Conservation (phyloP, 1,140 invertebrate species). For the Galendromus occidentalis region DNA sequence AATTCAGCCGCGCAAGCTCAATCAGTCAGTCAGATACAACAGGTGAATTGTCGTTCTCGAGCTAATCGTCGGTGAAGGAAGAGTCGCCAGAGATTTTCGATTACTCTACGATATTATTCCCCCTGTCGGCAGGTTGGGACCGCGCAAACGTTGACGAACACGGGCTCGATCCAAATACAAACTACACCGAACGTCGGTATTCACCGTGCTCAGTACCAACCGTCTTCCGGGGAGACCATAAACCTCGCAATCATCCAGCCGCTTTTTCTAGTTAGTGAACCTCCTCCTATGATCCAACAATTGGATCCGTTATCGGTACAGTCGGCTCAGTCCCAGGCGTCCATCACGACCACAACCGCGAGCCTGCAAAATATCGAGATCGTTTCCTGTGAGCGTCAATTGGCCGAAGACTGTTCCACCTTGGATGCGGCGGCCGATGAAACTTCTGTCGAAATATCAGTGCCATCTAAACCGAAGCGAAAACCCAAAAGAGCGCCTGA, state of each 20-base stretch:
- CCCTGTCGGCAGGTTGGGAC: too few relatives aligned
- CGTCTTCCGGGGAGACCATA: neutral
- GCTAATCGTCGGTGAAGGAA: too few relatives aligned
- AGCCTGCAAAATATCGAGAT: too few relatives aligned
- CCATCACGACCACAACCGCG: neutral
- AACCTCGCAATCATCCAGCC: conserved; percentile 1
- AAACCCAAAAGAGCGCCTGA: neutral
- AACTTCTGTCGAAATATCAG: neutral
- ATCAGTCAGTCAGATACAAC: neutral
- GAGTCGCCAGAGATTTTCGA: too few relatives aligned
- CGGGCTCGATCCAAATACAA: neutral
- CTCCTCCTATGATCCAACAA: neutral
- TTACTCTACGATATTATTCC: too few relatives aligned
- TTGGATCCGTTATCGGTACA: neutral
- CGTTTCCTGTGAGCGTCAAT: too few relatives aligned
- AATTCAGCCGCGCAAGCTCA: neutral
- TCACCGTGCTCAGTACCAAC: neutral
- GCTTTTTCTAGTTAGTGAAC: neutral
- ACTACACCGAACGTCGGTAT: neutral
- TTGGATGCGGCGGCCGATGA: neutral
- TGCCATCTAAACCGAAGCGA: neutral
- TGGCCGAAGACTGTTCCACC: neutral
- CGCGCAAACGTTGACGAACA: too few relatives aligned
- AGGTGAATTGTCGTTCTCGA: neutral
- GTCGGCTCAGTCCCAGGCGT: neutral